Evolutionary conservation across 2,113 vertebrate genomes (phyloP), one percentile per base, ranked within the genome.

Genomic region (Platysternon megacephalum): DNA sequence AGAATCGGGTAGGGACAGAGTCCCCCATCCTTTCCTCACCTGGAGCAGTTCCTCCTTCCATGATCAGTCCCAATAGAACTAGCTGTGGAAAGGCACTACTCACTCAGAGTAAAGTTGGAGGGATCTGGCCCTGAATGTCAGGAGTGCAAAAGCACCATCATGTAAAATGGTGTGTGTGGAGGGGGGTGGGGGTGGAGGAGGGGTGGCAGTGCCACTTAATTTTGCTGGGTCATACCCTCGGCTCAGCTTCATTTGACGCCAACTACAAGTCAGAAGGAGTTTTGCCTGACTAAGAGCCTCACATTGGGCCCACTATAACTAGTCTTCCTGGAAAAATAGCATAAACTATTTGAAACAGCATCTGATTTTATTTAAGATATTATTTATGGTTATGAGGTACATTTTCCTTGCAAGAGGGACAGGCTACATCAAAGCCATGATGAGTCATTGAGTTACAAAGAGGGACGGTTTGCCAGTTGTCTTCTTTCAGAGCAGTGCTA

Each of bases 321-420:
- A 42, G 21, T 84, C 53, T 95, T 96, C 91, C 84, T 58, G 83
- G 93, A 91, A 88, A 87, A 95, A 86, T 44, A 78, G 81, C n/a
- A 93, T 72, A 88, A 89, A 95, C 85, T 94, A 85, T 83, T 96
- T 88, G 76, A 93, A 81, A 49, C 92, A 90, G 93, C 26, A 46
- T 85, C 46, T 94, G 90, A 95, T 94, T 96, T 94, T 85, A 74
- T 95, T 97, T 91, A 93, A 91, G 89, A 65, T 88, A 81, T 93
- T 52, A 79, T 97, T 97, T 94, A 91, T 94, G 84, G 91, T 90
- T 49, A 84, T 94, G 95, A 97, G 89, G 94, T 96, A 91, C 76
- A 79, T 94, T 97, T 96, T 94, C 91, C 92, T 91, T 85, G 49
- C 58, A 51, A 5, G 2, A 46, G 94, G 68, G 56, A 74, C 74